Evolutionary conservation across 2,797 vertebrate species (phyloP).

Genomic region (Podarcis lilfordi): DNA sequence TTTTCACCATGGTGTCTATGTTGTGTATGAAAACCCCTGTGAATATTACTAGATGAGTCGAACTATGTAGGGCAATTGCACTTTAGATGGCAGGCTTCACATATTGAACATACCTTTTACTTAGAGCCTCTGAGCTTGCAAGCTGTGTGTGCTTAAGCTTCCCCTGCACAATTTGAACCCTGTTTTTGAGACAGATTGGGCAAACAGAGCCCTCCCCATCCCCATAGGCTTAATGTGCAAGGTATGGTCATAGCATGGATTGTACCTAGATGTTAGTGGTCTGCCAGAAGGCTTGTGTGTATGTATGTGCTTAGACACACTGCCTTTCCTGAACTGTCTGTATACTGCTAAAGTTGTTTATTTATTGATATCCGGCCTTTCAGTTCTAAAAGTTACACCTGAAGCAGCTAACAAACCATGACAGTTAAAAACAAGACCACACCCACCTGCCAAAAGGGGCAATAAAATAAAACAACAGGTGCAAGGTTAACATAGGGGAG

Average conservation of each 20-base stretch:
- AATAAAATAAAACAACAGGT: not conserved
- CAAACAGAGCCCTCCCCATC: not conserved
- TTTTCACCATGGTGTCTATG: not conserved
- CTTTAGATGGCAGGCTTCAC: not conserved
- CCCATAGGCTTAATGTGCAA: not conserved
- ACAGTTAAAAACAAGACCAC: not conserved
- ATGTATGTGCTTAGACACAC: not conserved
- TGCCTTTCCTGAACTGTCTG: not conserved
- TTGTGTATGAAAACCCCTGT: not conserved
- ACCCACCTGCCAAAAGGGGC: not conserved
- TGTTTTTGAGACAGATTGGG: not conserved
- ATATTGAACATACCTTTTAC: not conserved
- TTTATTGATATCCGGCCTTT: not conserved
- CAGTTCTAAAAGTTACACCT: not conserved
- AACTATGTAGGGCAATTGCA: not conserved
- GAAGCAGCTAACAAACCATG: not conserved
- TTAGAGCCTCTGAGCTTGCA: not conserved
- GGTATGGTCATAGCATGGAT: not conserved
- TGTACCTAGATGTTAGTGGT: not conserved
- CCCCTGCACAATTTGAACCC: not conserved
- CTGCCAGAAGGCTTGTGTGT: not conserved
- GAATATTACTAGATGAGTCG: not conserved
- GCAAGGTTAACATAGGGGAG: not conserved
- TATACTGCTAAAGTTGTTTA: not conserved
- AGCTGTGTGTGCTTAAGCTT: not conserved